Evolutionary conservation across 2,888 invertebrate genomes (phyloP).

Genomic region (Cryptocephalus primarius): DNA sequence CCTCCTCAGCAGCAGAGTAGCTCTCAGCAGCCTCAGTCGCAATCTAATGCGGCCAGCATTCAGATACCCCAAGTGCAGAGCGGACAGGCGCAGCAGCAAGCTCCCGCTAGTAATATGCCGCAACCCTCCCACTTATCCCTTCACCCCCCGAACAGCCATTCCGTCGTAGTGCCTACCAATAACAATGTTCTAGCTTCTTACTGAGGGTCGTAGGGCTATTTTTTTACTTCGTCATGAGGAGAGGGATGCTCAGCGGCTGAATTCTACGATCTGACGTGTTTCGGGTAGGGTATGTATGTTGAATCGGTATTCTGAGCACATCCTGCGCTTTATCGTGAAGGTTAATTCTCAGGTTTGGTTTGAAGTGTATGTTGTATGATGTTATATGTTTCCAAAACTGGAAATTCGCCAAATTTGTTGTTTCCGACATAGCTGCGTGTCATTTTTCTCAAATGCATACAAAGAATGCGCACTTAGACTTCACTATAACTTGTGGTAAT

Average conservation of each 20-base stretch:
- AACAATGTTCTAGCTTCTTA: slow-evolving; percentile 42
- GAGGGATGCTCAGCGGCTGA: not conserved
- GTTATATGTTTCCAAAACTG: no score
- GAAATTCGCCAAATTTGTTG: no score
- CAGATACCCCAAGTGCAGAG: slow-evolving; percentile 30
- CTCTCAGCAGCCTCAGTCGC: slow-evolving; percentile 5
- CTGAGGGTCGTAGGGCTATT: slow-evolving; percentile 17
- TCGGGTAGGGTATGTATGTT: no score
- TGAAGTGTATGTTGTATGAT: no score
- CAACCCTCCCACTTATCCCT: slow-evolving; percentile 26
- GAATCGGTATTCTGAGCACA: no score
- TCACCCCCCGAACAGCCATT: slow-evolving; percentile 35
- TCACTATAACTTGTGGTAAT: no score
- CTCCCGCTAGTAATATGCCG: slow-evolving; percentile 26
- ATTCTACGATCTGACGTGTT: slow-evolving; percentile 1
- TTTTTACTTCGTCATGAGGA: not conserved
- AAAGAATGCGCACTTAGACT: no score
- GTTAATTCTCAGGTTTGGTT: no score
- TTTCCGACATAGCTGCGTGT: no score
- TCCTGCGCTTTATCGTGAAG: no score
- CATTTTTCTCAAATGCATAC: no score
- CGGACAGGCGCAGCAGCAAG: slow-evolving; percentile 13
- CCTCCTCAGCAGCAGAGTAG: slow-evolving; percentile 6
- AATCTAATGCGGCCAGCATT: slow-evolving; percentile 12
- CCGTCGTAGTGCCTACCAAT: slow-evolving; percentile 46